phyloP scores from a whole-genome alignment of 2,888 invertebrate species.

The Drosophila algonquin region DNA sequence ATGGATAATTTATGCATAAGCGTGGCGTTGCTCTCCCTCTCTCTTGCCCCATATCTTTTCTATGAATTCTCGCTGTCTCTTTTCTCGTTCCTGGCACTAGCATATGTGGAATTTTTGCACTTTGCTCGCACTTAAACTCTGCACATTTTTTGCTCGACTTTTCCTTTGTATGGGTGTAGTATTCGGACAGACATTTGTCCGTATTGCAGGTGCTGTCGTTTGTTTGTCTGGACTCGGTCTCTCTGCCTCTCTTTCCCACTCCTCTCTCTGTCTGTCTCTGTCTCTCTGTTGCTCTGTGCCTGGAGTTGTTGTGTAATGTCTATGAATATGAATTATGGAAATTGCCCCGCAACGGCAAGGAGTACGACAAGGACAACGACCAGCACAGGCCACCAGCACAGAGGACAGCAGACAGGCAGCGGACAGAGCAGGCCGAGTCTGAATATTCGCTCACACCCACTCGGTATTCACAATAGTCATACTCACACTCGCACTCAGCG shows the following conservation, averaged over 20 bases:
- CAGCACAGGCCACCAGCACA: conserved; percentile 18
- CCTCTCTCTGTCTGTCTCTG: conserved; percentile 24
- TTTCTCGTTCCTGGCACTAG: conserved; percentile 14
- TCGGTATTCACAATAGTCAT: conserved; percentile 37
- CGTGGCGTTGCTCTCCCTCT: conserved; percentile 38
- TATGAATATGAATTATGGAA: conserved; percentile 82
- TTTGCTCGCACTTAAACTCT: conserved; percentile 65
- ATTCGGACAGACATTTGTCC: conserved; percentile 70
- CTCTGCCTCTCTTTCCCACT: conserved; percentile 36
- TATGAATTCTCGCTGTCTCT: not conserved
- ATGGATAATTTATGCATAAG: conserved; percentile 58
- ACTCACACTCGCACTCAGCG: conserved; percentile 6
- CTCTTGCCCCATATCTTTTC: not conserved
- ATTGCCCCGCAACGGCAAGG: conserved; percentile 65
- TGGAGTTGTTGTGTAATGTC: conserved; percentile 56
- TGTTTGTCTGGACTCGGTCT: conserved; percentile 54
- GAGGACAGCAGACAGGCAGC: conserved; percentile 5
- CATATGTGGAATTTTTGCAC: conserved; percentile 72
- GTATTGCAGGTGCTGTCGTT: conserved; percentile 79
- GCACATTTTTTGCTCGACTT: conserved; percentile 44
- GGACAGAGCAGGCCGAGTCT: conserved; percentile 11
- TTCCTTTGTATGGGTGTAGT: conserved; percentile 18
- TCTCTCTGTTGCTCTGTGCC: conserved; percentile 49
- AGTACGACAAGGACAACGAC: conserved; percentile 48
- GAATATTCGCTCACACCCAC: conserved; percentile 34